Conservation (phyloP, 2,113 vertebrate genomes). For the Willisornis vidua region DNA sequence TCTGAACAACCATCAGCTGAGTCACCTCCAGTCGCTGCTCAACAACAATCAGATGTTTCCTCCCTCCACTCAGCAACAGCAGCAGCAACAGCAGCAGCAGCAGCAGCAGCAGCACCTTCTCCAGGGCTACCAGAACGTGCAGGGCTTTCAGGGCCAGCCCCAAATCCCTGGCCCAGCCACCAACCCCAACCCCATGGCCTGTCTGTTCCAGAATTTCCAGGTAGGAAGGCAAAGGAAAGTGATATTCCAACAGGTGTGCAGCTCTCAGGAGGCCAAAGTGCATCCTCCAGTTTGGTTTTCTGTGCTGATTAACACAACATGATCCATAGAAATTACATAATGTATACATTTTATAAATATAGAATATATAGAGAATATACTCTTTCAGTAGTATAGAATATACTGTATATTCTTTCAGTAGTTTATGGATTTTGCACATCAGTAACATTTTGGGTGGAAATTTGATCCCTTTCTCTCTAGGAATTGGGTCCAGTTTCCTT, state of each 20-base stretch:
- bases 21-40: conserved; percentile 83
- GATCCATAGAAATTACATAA: not conserved
- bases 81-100: conserved; percentile 84
- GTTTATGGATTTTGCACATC: not conserved
- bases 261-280: not conserved
- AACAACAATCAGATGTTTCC: conserved; percentile 86
- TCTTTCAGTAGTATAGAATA: not conserved
- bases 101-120: conserved; percentile 84
- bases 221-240: conserved; percentile 66
- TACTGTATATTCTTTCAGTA: not conserved
- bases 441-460: not conserved
- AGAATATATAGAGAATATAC: not conserved
- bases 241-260: not conserved
- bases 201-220: conserved; percentile 97
- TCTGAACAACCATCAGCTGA: conserved; percentile 86
- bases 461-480: not conserved
- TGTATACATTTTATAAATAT: not conserved
- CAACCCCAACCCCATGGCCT: conserved; percentile 87
- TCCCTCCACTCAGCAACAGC: conserved; percentile 78
- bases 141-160: conserved; percentile 86
- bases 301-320: not conserved
- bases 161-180: conserved; percentile 80
- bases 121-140: conserved; percentile 83
- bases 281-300: not conserved
- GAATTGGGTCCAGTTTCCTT: not conserved